Percentiles rank a stretch among this genome's conserved stretches.
Evolutionary conservation across 2,888 invertebrate species (phyloP).

Genomic region (Polietes domitor): DNA sequence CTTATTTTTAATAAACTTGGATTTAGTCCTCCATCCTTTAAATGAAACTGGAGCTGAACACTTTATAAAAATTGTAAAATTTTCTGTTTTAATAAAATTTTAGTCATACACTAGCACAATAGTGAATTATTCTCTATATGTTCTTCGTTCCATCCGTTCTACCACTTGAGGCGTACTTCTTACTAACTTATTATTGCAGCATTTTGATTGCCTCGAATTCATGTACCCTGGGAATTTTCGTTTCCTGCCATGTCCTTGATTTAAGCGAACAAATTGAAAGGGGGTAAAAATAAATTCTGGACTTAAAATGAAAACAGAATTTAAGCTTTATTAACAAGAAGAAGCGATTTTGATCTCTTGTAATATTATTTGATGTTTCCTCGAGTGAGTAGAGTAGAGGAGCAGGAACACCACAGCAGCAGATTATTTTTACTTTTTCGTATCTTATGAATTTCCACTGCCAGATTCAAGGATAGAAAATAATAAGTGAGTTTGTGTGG

Average conservation of each 20-base stretch:
- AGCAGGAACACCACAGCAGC: neutral
- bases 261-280: neutral
- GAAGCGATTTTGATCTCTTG: neutral
- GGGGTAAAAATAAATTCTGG: neutral
- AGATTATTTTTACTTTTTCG: neutral
- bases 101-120: too few species aligned
- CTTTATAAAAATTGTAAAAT: too few species aligned
- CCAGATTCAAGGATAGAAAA: neutral
- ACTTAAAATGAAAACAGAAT: neutral
- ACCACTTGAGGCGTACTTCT: neutral
- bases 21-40: too few species aligned
- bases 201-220: constrained; percentile 42
- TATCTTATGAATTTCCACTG: neutral
- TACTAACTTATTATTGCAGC: neutral
- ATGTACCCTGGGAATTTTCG: constrained; percentile 22
- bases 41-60: too few species aligned
- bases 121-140: too few species aligned
- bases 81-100: too few species aligned
- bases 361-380: neutral
- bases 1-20: too few species aligned
- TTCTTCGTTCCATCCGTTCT: neutral
- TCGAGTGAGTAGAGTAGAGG: neutral
- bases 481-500: neutral
- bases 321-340: constrained; percentile 2
- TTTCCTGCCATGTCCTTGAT: neutral